Evolutionary conservation across 2,888 invertebrate species (phyloP).

Genomic region (Aporophyla lueneburgensis): DNA sequence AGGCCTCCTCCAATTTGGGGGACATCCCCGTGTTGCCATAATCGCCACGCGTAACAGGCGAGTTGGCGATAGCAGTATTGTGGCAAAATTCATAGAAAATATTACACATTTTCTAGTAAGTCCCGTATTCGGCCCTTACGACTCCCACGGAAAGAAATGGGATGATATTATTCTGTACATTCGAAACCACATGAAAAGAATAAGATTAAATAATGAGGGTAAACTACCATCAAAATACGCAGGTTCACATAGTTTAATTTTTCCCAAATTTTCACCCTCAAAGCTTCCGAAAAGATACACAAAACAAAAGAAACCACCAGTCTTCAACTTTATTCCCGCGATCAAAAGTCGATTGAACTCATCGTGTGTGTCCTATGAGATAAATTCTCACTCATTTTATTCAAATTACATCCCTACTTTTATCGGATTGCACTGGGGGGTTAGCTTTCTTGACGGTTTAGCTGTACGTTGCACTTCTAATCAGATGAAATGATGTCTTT

Average conservation of each 20-base stretch:
- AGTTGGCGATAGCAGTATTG: too few species aligned
- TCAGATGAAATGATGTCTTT: constrained; percentile 27
- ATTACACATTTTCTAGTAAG: too few species aligned
- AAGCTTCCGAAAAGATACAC: too few species aligned
- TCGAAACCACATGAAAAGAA: too few species aligned
- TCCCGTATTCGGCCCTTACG: too few species aligned
- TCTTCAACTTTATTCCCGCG: constrained; percentile 9
- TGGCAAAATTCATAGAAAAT: too few species aligned
- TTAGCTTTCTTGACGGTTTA: background rate
- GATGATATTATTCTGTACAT: too few species aligned
- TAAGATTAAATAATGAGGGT: background rate
- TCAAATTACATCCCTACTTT: constrained; percentile 43
- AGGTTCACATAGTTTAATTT: background rate
- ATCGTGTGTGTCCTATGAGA: constrained; percentile 14
- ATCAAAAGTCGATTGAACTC: constrained; percentile 29
- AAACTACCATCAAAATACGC: background rate
- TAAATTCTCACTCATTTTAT: constrained; percentile 44
- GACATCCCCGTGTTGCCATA: too few species aligned
- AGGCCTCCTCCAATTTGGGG: too few species aligned
- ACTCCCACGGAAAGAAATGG: too few species aligned
- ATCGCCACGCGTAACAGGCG: too few species aligned
- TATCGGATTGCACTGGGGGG: constrained; percentile 29
- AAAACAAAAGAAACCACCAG: background rate
- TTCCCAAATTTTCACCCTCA: background rate
- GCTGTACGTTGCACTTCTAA: constrained; percentile 43